A percentile compares a stretch with the other conserved stretches of the same genome.
These are phyloP conservation scores for Rhopalosiphum padi DNA, from an alignment of 1,140 invertebrate species.

Conservation along the genomic window DNA sequence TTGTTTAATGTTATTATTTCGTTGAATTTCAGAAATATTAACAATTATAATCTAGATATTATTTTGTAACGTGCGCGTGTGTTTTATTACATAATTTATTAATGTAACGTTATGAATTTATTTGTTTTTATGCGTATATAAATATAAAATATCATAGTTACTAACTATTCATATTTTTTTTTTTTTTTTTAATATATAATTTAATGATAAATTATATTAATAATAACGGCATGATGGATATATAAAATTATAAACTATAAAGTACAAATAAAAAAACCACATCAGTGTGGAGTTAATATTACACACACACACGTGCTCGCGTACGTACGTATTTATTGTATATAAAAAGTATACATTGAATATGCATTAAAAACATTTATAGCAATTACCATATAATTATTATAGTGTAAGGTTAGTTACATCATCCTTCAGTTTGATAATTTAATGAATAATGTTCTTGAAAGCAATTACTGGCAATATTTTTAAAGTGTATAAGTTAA, in stretches of 20 bases:
- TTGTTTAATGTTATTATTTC: not conserved
- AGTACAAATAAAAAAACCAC: not conserved
- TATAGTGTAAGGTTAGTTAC: constrained; percentile 27
- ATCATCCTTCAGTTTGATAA: constrained; percentile 30
- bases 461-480: constrained; percentile 17
- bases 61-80: not conserved
- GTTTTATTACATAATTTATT: not conserved
- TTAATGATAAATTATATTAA: constrained; percentile 1
- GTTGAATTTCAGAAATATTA: not conserved
- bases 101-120: not conserved
- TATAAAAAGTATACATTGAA: not conserved
- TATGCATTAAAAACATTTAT: not conserved
- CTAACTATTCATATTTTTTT: not conserved
- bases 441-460: constrained; percentile 39
- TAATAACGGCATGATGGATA: not conserved
- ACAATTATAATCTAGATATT: not conserved
- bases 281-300: not conserved
- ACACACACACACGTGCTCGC: not conserved
- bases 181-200: not conserved
- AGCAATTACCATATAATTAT: constrained; percentile 1
- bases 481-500: constrained; percentile 5
- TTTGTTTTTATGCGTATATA: not conserved
- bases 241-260: not conserved
- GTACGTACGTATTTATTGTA: not conserved
- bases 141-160: not conserved